Evolutionary conservation across 92 coral and sea anemone genomes (phyloP), one percentile per base, ranked within the genome.

Genomic region (Palythoa heliodiscus): DNA sequence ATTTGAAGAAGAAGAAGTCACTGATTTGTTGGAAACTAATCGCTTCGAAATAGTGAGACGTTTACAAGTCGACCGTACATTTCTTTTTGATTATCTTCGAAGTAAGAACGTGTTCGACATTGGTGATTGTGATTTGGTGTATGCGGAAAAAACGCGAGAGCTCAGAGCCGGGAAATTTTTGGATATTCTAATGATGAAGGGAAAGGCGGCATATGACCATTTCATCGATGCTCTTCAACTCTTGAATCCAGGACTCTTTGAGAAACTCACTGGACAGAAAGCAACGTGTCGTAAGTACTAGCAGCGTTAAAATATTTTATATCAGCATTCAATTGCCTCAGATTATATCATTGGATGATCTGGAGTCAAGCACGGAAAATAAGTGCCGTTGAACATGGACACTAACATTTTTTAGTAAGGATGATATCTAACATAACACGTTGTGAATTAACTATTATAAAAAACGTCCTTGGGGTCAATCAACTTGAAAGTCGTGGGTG

Each of bases 201-300:
- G 95, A 24, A 88, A 84, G 20, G 35, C 80, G 9, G 93, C 89
- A 4, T 90, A 90, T 68, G 63, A 84, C 7, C 76, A 79, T 77
- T 86, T 93, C 10, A 57, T 93, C 4, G 95, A 93, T 50, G 89
- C 91, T 29, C 87, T 93, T n/a, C 95, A 93, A 48, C 87, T 93
- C 37, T 86, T 88, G 53, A 91, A 93, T 83, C 93, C 95, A 10
- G 88, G 82, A 1, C 75, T 93, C 17, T 93, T 85, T 35, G 90
- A 93, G 78, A 90, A 87, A 68, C 82, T 93, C 7, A 90, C 95
- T 4, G 95, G 95, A 61, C 77, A 90, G 83, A 85, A 93, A 77
- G 70, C 84, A 19, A 80, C 84, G 20, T 48, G 60, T 15, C 84
- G 84, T 80, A 80, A 64, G 84, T 80, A 63, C 6, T n/a, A 29